These are phyloP conservation scores for Heliconius congener DNA, from an alignment of 1,140 invertebrate species.

Conservation along the genomic window DNA sequence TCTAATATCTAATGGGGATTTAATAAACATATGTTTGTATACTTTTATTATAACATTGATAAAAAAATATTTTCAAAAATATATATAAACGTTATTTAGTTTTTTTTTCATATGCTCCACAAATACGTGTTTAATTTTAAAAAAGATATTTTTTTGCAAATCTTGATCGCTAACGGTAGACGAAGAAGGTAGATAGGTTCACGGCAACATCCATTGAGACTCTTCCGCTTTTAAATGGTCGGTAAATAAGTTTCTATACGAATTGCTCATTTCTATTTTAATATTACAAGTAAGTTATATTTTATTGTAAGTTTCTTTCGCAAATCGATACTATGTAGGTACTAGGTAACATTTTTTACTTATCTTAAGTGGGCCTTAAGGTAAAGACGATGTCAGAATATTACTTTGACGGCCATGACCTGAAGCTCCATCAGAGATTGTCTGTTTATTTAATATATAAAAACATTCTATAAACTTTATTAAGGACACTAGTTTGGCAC, in stretches of 20 bases:
- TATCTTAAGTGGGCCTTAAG: background rate
- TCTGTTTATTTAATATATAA: background rate
- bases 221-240: background rate
- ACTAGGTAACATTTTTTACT: too few species aligned
- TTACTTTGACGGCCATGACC: constrained; percentile 7
- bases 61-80: background rate
- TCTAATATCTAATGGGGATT: background rate
- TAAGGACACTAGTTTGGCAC: too few species aligned
- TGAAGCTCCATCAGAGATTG: background rate
- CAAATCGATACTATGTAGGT: background rate
- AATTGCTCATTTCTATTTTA: background rate
- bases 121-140: background rate
- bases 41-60: background rate
- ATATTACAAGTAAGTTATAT: background rate
- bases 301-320: background rate
- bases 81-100: too few species aligned
- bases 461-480: too few species aligned
- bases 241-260: background rate
- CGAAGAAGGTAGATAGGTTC: background rate
- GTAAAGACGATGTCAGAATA: background rate
- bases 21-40: background rate
- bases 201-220: background rate
- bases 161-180: background rate
- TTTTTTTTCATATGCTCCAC: background rate
- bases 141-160: background rate